Evolutionary conservation across 1,140 invertebrate genomes (phyloP).

Genomic region (Drosophila tropicalis): DNA sequence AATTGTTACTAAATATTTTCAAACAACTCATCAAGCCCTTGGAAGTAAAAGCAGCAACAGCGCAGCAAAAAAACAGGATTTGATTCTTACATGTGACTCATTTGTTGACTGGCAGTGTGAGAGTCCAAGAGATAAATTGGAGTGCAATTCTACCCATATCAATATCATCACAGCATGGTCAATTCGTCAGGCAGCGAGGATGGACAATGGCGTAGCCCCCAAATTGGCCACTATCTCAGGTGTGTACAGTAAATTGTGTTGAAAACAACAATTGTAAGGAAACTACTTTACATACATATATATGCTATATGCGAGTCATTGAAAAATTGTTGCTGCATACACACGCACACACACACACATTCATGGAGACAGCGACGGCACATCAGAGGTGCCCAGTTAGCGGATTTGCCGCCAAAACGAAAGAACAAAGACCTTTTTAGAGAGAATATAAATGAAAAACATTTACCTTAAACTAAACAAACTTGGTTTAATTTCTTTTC

Average conservation of each 20-base stretch:
- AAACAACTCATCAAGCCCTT: conserved; percentile 8
- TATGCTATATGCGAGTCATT: conserved; percentile 50
- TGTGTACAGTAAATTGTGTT: conserved; percentile 56
- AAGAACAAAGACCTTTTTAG: background rate
- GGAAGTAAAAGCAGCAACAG: conserved; percentile 5
- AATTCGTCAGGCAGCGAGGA: conserved; percentile 82
- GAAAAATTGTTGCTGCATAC: conserved; percentile 78
- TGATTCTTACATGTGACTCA: conserved; percentile 49
- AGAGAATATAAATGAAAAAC: background rate
- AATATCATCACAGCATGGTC: conserved; percentile 47
- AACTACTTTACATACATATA: conserved; percentile 25
- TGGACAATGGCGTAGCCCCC: conserved; percentile 78
- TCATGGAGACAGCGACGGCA: background rate
- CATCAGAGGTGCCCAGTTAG: conserved; percentile 19
- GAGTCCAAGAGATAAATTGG: conserved; percentile 39
- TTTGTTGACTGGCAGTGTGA: conserved; percentile 8
- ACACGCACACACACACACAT: conserved; percentile 41
- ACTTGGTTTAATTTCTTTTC: too few species aligned
- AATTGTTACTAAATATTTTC: conserved; percentile 9
- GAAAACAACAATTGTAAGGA: conserved; percentile 36
- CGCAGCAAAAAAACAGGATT: conserved; percentile 14
- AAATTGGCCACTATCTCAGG: conserved; percentile 76
- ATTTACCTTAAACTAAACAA: too few species aligned
- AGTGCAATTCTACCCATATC: conserved; percentile 18
- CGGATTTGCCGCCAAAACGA: conserved; percentile 21